Evolutionary conservation across 2,888 invertebrate genomes (phyloP), one percentile per base, ranked within the genome.

Genomic region (Ceraclea dissimilis): DNA sequence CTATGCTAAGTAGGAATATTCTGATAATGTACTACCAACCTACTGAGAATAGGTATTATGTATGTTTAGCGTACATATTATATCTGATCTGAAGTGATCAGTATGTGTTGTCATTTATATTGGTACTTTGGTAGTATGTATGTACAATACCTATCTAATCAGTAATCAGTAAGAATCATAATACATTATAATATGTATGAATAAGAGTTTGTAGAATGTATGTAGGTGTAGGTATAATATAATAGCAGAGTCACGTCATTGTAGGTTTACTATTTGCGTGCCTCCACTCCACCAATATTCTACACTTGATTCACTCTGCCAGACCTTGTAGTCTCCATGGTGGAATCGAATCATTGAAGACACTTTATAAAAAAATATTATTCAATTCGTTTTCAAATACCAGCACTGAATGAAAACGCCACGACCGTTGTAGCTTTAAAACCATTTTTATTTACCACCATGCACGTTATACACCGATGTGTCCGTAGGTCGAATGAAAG

Each of bases 351-450:
- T 16, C 2, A 16, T 39, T 13, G 39, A 16, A 39, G 39, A 13
- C 52, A 49, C 26, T 31, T 47, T 16, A 51, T 20, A 51, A 44
- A 20, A n/a, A 22, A 18, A 26, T 50, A 53, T 49, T 47, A 57
- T 44, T 52, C 57, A 53, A 57, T 11, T 10, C 33, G 39, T 53
- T 44, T 18, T 16, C 17, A 18, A 49, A 43, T 34, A 52, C 26
- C 34, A 19, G 48, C 21, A 33, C 21, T 18, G 13, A 33, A 47
- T 26, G 31, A 19, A 47, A 46, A 31, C 20, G 39, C 52, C 20
- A 17, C 52, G 21, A 22, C 11, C 13, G 5, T 39, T 8, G 4
- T n/a, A 39, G 13, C 39, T 8, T 16, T n/a, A 5, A 13, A 8
- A 16, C 13, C 5, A 39, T 13, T 39, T 39, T 39, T 39, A 13